Percentiles rank a stretch among this genome's conserved stretches.
Evolutionary conservation across 2,113 vertebrate genomes (phyloP).

Genomic region (Sorex araneus): DNA sequence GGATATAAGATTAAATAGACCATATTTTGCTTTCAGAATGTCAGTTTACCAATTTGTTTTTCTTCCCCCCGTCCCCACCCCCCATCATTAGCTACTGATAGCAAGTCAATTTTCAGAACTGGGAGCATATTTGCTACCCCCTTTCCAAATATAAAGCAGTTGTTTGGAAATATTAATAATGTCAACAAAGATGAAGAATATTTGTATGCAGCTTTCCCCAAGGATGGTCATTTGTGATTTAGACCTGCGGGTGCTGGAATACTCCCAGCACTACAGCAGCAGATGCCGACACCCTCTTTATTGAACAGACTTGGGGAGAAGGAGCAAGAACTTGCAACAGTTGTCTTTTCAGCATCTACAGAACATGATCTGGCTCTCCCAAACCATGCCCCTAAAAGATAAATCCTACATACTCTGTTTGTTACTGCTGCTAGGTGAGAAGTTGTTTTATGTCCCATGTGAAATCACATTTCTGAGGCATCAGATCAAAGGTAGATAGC

Average conservation of each 20-base stretch:
- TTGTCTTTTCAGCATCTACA: background rate
- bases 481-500: background rate
- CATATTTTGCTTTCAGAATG: conserved; percentile 2
- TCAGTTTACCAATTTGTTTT: conserved; percentile 55
- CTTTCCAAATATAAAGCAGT: conserved; percentile 18
- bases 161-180: conserved; percentile 25
- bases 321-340: background rate
- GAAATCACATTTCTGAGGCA: background rate
- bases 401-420: background rate
- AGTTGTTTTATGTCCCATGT: conserved; percentile 6
- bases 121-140: background rate
- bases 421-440: background rate
- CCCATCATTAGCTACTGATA: conserved; percentile 29
- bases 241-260: background rate
- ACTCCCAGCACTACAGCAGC: background rate
- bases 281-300: background rate
- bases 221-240: background rate
- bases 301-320: background rate
- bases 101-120: conserved; percentile 30
- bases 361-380: background rate
- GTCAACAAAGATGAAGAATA: conserved; percentile 3
- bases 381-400: background rate
- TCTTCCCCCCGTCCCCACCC: no score
- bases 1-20: background rate
- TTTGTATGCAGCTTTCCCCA: conserved; percentile 12